Base-by-base conservation (phyloP, 1,140 invertebrate species). In the Aphelinus certus region DNA sequence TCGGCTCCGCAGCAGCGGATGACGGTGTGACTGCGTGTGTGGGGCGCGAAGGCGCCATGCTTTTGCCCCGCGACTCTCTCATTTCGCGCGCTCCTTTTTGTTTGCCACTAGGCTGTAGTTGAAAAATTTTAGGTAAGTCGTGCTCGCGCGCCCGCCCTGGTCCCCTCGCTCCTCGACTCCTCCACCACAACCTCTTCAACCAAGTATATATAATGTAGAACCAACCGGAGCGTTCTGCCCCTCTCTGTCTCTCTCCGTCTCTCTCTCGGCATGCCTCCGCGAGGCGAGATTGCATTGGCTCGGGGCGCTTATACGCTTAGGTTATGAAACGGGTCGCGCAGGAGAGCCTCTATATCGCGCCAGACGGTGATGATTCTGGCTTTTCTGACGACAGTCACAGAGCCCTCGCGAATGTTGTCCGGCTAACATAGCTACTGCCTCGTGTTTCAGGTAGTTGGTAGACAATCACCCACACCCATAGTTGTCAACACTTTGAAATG, bases 401-500 rank as follows among this genome's bases (percentile, higher is more conserved):
- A 3, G 26, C 10, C 4, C 3, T 42, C 43, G 26, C 43, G n/a
- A 58, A 5, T 58, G 5, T 3, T 42, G n/a, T 58, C 10, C 6
- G n/a, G 6, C 7, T 58, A 42, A 60, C 58, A 1, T 7, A 9
- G 26, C 26, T 26, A 26, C 26, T 26, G 26, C 26, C 42, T 45
- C 45, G 46, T 6, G 5, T 63, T 48, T 63, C 61, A 63, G 61
- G 61, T 63, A 53, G 48, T 42, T 53, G 9, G 6, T 53, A 65
- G 63, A 42, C 48, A 53, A 51, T 65, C 2, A 26, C 26, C 26
- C 26, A 26, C 26, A 26, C 26, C 26, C 26, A 26, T 26, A 26
- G 26, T 26, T 26, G 26, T 26, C 26, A 26, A 26, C 26, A 26
- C 26, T 26, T 26, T 26, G 26, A 26, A 26, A 88, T 88, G 86